Evolutionary conservation across 2,888 invertebrate genomes (phyloP).

Genomic region (Hirtodrosophila trivittata): DNA sequence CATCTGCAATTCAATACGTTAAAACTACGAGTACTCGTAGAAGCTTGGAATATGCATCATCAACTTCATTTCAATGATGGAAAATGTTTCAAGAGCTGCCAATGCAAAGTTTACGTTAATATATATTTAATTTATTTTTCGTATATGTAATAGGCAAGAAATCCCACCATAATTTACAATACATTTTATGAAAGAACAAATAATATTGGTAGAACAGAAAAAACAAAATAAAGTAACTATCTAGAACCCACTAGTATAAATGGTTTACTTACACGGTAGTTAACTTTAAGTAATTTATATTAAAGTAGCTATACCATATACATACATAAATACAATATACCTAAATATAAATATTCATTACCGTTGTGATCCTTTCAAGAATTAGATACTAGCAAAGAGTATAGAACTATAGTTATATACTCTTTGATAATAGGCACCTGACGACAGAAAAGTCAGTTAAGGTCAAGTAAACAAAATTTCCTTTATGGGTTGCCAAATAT

Average conservation of each 20-base stretch:
- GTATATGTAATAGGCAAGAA: constrained; percentile 74
- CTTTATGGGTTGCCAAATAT: constrained; percentile 17
- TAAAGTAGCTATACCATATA: constrained; percentile 33
- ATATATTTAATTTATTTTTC: constrained; percentile 26
- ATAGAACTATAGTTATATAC: no score
- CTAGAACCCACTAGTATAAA: constrained; percentile 29
- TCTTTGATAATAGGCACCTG: no score
- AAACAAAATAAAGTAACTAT: constrained; percentile 25
- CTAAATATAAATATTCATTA: constrained; percentile 63
- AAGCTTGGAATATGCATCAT: constrained; percentile 43
- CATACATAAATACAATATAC: constrained; percentile 30
- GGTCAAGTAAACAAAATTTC: constrained; percentile 39
- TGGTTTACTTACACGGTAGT: constrained; percentile 51
- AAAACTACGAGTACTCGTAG: constrained; percentile 16
- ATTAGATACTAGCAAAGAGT: constrained; percentile 60
- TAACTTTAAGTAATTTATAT: constrained; percentile 32
- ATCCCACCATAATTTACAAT: constrained; percentile 84
- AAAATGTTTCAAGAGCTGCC: constrained; percentile 29
- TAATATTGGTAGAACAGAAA: constrained; percentile 51
- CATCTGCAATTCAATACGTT: constrained; percentile 46
- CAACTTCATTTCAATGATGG: constrained; percentile 9
- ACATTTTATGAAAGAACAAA: constrained; percentile 61
- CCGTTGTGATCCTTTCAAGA: constrained; percentile 82
- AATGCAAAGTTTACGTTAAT: constrained; percentile 23
- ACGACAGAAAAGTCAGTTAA: constrained; percentile 31